Evolutionary conservation across 1,140 invertebrate genomes (phyloP), one percentile per base, ranked within the genome.

Genomic region (Aphaenogaster rudis): DNA sequence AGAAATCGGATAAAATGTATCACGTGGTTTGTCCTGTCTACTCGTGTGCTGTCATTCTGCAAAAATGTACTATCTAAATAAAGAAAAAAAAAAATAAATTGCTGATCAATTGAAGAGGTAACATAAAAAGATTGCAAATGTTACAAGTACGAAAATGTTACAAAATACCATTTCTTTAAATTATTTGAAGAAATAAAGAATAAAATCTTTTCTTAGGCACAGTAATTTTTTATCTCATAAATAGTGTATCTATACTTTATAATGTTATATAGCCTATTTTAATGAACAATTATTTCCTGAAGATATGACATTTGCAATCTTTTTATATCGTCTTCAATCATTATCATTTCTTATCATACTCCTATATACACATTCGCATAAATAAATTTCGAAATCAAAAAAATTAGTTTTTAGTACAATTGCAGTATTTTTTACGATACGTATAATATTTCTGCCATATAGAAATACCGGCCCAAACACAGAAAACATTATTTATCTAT

Each of bases 11-110:
- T 39, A 48, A 50, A 61, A 50, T 61, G 28, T 84, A 76, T 59
- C 21, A 81, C 28, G 39, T 42, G 15, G 4, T 59, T 72, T 33
- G 17, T 74, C 13, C 54, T 61, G 45, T 74, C 42, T 84, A 84
- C 28, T 82, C 50, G 21, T 71, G 17, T 57, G 13, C 54, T 82
- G 33, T 84, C 69, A 74, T 39, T 84, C 69, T 84, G 54, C n/a
- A 84, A 84, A 78, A 74, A 48, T 84, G 42, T 84, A n/a, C 28
- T 59, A 33, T 54, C 28, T 67, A 1, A 28, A 28, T 59, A 84
- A 82, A 82, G 61, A 72, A 76, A 84, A 45, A 76, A 1, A 50
- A 76, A 71, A 71, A 45, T 21, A 21, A 82, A 74, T 48, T 48
- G 7, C 13, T 81, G 21, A 1, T 9, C 28, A 36, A 69, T 15